Evolutionary conservation across 2,113 vertebrate genomes (phyloP).

Genomic region (Paradoxurus hermaphroditus): DNA sequence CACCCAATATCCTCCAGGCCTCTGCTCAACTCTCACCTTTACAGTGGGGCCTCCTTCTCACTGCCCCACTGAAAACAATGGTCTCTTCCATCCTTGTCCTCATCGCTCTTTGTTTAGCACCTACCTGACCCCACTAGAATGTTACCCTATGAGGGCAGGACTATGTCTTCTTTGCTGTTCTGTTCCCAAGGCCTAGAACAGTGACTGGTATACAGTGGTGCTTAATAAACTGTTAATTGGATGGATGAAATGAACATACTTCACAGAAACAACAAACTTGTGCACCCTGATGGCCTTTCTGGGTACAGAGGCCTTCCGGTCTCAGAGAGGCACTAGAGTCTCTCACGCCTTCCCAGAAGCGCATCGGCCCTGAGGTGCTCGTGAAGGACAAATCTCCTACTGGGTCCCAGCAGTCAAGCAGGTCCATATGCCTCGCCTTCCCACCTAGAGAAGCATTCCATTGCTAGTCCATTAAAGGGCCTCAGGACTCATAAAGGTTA

Average conservation of each 20-base stretch:
- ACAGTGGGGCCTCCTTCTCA: neutral
- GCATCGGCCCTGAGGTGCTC: neutral
- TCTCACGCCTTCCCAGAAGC: neutral
- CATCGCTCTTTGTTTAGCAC: neutral
- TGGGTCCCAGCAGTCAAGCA: neutral
- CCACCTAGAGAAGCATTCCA: neutral
- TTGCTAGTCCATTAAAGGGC: neutral
- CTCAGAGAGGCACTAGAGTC: neutral
- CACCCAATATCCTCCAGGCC: neutral
- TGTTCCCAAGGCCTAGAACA: neutral
- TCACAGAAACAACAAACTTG: neutral
- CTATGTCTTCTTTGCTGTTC: neutral
- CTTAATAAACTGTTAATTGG: neutral
- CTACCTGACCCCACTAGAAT: too few species aligned
- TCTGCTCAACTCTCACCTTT: neutral
- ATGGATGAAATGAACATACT: neutral
- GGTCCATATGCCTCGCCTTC: neutral
- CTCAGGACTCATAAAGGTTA: neutral
- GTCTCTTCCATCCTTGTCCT: too few species aligned
- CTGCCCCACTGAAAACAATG: neutral
- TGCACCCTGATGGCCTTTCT: neutral
- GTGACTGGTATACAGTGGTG: neutral
- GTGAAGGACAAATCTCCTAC: accelerated
- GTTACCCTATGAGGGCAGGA: neutral
- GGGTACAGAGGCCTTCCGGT: neutral